Percentiles rank a stretch among this genome's conserved stretches.
phyloP scores from a whole-genome alignment of 1,140 invertebrate species.

The Paraescarpia echinospica region DNA sequence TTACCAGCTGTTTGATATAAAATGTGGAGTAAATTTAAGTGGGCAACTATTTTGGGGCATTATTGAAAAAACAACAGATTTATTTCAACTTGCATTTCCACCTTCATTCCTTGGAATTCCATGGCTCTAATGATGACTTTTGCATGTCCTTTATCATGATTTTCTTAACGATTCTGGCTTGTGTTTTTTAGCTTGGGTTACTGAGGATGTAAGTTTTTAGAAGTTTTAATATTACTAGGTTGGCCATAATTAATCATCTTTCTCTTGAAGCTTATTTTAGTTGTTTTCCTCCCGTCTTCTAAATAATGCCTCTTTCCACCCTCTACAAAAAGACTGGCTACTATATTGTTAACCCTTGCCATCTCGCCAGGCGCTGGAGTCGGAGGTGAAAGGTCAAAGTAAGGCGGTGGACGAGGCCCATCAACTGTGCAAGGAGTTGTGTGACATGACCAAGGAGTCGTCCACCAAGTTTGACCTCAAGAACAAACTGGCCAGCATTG shows the following conservation, averaged over 20 bases:
- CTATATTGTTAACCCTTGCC: not conserved
- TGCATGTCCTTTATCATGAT: not conserved
- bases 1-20: not conserved
- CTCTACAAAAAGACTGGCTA: not conserved
- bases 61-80: no score
- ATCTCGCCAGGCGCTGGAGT: not conserved
- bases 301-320: not conserved
- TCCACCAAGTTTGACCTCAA: constrained; percentile 87
- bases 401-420: constrained; percentile 80
- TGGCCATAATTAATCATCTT: not conserved
- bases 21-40: not conserved
- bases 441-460: constrained; percentile 86
- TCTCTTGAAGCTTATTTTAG: not conserved
- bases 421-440: constrained; percentile 80
- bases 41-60: not conserved
- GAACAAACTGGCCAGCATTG: constrained; percentile 72
- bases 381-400: constrained; percentile 77
- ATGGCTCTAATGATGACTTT: not conserved
- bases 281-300: not conserved
- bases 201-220: no score
- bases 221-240: not conserved
- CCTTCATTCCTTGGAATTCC: no score
- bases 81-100: no score
- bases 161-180: no score
- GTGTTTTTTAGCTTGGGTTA: no score